phyloP scores from a whole-genome alignment of 1,140 invertebrate species.

The Zaprionus tsacasi region DNA sequence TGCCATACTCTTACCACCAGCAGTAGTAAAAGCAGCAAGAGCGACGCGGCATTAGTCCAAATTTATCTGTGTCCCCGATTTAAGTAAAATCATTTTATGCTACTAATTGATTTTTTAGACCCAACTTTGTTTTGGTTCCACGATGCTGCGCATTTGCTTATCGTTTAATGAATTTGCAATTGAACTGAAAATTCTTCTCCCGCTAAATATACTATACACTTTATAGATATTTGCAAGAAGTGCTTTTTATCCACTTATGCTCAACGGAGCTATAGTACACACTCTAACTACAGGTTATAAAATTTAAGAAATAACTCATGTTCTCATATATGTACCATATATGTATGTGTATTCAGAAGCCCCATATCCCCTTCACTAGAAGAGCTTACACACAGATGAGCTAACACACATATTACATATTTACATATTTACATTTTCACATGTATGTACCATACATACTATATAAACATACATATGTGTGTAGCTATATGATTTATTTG shows the following conservation, averaged over 20 bases:
- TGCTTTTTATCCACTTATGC: too few relatives aligned
- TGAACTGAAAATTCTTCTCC: conserved; percentile 54
- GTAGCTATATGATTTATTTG: background rate
- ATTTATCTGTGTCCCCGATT: conserved; percentile 50
- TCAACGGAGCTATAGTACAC: too few relatives aligned
- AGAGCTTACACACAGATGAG: background rate
- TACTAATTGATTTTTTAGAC: conserved; percentile 78
- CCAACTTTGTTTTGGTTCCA: conserved; percentile 28
- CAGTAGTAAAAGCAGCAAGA: conserved; percentile 1
- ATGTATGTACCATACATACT: too few relatives aligned
- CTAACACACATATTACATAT: background rate
- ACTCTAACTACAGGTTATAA: too few relatives aligned
- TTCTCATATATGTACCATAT: too few relatives aligned
- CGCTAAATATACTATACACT: background rate
- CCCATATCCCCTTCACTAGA: background rate
- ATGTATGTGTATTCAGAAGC: background rate
- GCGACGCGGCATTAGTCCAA: conserved; percentile 25
- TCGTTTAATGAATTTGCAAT: conserved; percentile 77
- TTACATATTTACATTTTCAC: background rate
- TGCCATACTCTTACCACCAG: conserved; percentile 28
- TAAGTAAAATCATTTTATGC: conserved; percentile 67
- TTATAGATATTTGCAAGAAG: too few relatives aligned
- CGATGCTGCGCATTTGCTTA: conserved; percentile 58
- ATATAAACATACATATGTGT: background rate
- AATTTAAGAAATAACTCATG: too few relatives aligned